A percentile compares a stretch with the other conserved stretches of the same genome.
Evolutionary conservation across 2,797 vertebrate species (phyloP).

Genomic region (Argya squamiceps): DNA sequence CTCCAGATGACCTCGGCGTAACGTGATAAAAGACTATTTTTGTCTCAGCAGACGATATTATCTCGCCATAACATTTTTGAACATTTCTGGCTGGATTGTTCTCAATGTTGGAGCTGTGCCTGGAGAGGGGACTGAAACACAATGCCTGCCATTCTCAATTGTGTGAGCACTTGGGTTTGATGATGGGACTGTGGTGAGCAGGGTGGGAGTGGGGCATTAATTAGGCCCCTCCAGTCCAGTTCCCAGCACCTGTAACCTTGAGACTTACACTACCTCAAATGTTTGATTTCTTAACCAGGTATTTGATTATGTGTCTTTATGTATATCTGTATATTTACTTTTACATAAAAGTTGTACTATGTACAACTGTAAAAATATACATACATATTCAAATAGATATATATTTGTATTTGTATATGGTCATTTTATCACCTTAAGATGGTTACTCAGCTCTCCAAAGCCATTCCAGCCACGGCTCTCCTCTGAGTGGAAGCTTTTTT

Average conservation of each 20-base stretch:
- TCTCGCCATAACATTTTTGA: slow-evolving; percentile 38
- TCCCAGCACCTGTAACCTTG: background rate
- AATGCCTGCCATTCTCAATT: slow-evolving; percentile 26
- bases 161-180: background rate
- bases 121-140: background rate
- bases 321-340: rapidly evolving
- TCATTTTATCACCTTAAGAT: background rate
- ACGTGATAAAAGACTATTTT: background rate
- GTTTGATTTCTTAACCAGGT: background rate
- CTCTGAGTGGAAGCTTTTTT: background rate
- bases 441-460: background rate
- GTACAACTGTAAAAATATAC: too few species aligned
- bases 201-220: background rate
- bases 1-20: background rate
- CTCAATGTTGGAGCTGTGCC: slow-evolving; percentile 30
- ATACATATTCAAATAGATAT: too few species aligned
- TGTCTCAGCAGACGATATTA: slow-evolving; percentile 23
- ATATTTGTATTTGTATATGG: background rate
- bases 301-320: background rate
- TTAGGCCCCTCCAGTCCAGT: background rate
- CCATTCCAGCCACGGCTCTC: background rate
- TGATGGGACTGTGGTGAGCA: background rate
- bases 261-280: background rate
- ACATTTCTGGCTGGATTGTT: slow-evolving; percentile 12
- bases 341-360: background rate